Base-by-base conservation (phyloP, 2,113 vertebrate genomes). In the Garra rufa region DNA sequence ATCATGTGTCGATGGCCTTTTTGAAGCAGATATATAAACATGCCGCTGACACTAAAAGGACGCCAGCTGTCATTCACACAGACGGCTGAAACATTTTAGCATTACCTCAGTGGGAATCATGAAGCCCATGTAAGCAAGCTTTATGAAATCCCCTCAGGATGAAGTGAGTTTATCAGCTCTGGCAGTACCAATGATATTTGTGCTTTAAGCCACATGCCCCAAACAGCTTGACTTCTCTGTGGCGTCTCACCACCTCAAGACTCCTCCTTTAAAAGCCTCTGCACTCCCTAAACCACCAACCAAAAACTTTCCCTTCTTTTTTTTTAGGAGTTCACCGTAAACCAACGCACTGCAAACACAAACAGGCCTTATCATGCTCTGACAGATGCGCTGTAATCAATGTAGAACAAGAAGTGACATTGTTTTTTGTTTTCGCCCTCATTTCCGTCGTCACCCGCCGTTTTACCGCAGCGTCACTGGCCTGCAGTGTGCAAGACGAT, bases 261-360 rank as follows among this genome's bases (percentile, higher is more conserved):
- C 34, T 26, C 15, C 46, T 38, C 43, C n/a, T 50, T 50, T 9
- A 59, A 24, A 77, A 41, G 30, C 34, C 21, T 19, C 15, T 17
- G n/a, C 70, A 17, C 43, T 28, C 8, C 46, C 13, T 26, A 28
- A 24, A 48, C 44, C 43, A 50, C n/a, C 43, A 19, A 74, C 41
- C 24, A 9, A 50, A 50, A 75, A 74, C n/a, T 86, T 61, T 52
- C 55, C 86, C 83, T 86, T 89, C 63, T 80, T 74, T 28, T 38
- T 82, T n/a, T n/a, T n/a, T n/a, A n/a, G n/a, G 81, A 87, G 74
- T 80, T 88, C 80, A 52, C 86, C 90, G 82, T 89, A 89, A 92
- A 93, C 93, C 87, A 91, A 83, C 92, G 89, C 83, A 84, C 83
- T 55, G 34, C 85, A 89, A 90, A 91, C 89, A 92, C 91, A 92